phyloP scores from a whole-genome alignment of 2,797 vertebrate genomes.

The Rhincodon typus region DNA sequence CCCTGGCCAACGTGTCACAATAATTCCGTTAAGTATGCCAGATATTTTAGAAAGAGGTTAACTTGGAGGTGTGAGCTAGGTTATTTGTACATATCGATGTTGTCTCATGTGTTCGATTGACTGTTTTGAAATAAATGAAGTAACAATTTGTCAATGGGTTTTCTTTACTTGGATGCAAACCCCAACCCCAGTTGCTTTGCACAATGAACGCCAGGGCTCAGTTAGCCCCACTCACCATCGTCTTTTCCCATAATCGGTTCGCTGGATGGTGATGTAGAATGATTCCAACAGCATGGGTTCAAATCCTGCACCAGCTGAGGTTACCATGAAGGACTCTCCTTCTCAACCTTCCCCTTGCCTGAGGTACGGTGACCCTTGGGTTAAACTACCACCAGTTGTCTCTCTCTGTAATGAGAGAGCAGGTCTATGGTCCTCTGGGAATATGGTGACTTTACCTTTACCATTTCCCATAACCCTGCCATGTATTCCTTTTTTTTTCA shows the following conservation, averaged over 20 bases:
- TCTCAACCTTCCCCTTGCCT: too few species aligned
- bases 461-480: background rate
- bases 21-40: background rate
- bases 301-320: too few species aligned
- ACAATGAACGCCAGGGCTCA: background rate
- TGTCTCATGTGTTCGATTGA: background rate
- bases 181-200: background rate
- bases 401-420: too few species aligned
- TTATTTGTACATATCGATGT: slow-evolving; percentile 20
- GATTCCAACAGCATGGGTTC: too few species aligned
- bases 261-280: too few species aligned
- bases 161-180: background rate
- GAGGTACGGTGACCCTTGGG: too few species aligned
- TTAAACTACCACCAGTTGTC: too few species aligned
- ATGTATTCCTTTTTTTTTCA: background rate
- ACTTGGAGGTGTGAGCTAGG: background rate
- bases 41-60: background rate
- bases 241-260: too few species aligned
- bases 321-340: too few species aligned
- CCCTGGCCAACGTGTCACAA: background rate
- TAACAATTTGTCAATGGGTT: background rate
- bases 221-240: background rate
- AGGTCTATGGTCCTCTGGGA: too few species aligned
- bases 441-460: too few species aligned
- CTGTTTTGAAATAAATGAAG: slow-evolving; percentile 19